Evolutionary conservation across 1,140 invertebrate species (phyloP).

Genomic region (Calosoma granatense): DNA sequence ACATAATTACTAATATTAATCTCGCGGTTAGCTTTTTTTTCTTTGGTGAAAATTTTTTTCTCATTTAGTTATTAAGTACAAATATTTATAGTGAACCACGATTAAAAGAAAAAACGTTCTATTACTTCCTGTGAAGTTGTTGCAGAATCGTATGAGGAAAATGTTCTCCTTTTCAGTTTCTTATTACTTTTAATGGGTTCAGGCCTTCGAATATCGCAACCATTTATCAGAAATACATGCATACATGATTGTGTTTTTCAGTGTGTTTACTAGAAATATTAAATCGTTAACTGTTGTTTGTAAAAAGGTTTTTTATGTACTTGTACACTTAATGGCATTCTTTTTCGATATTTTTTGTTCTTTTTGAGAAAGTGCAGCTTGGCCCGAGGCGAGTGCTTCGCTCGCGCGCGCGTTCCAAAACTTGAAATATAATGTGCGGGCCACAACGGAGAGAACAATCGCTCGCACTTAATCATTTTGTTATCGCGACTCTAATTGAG

Average conservation of each 20-base stretch:
- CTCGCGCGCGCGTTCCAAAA: background rate
- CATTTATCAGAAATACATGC: too few species aligned
- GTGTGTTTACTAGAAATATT: background rate
- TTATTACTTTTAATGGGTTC: background rate
- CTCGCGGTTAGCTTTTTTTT: too few species aligned
- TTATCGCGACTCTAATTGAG: background rate
- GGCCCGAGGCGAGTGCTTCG: background rate
- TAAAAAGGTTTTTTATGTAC: background rate
- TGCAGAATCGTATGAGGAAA: too few species aligned
- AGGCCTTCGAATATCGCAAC: too few species aligned
- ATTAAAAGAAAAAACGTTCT: too few species aligned
- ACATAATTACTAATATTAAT: too few species aligned
- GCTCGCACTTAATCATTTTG: background rate
- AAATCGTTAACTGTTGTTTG: background rate
- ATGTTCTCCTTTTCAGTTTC: background rate
- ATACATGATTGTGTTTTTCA: background rate
- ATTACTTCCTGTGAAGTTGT: too few species aligned
- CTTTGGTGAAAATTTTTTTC: too few species aligned
- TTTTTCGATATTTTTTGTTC: background rate
- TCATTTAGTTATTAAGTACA: too few species aligned
- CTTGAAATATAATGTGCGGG: background rate
- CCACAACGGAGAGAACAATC: background rate
- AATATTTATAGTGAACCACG: too few species aligned
- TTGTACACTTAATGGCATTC: background rate
- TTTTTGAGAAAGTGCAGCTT: background rate